Conservation (phyloP, 1,140 invertebrate species). For the Metaphire vulgaris region DNA sequence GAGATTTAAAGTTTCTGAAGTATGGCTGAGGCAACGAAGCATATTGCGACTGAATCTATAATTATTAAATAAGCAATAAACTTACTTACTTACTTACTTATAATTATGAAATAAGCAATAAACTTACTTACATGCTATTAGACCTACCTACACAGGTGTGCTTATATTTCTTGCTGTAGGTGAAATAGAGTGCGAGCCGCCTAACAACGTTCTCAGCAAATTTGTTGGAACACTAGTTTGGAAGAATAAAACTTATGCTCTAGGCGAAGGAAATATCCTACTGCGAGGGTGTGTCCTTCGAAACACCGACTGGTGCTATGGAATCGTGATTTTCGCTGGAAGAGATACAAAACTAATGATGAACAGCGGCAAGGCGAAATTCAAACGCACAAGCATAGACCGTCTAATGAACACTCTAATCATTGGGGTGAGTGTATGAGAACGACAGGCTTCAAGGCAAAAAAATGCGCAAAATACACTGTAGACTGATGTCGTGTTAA, state of each 20-base stretch:
- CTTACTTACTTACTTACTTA: no score
- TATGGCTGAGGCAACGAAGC: no score
- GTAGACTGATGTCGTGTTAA: no score
- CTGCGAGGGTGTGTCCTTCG: slow-evolving; percentile 88
- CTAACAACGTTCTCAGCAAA: slow-evolving; percentile 96
- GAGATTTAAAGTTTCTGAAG: no score
- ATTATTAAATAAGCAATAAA: no score
- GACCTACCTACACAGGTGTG: not conserved
- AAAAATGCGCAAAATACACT: no score
- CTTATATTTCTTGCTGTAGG: slow-evolving; percentile 57
- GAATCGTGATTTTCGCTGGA: slow-evolving; percentile 92
- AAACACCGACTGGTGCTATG: slow-evolving; percentile 87
- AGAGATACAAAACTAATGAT: slow-evolving; percentile 98
- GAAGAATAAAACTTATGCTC: slow-evolving; percentile 58
- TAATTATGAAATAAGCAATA: no score
- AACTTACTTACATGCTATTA: no score
- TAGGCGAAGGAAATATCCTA: slow-evolving; percentile 91
- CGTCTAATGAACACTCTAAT: slow-evolving; percentile 95
- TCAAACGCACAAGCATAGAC: slow-evolving; percentile 97
- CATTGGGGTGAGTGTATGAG: slow-evolving; percentile 80
- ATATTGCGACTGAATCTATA: no score
- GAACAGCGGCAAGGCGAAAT: no score
- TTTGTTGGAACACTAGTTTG: slow-evolving; percentile 73
- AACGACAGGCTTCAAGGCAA: not conserved
- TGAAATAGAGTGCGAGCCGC: slow-evolving; percentile 91